These are phyloP conservation scores for Raja brachyura DNA, from an alignment of 2,113 vertebrate species.

Conservation along the genomic window DNA sequence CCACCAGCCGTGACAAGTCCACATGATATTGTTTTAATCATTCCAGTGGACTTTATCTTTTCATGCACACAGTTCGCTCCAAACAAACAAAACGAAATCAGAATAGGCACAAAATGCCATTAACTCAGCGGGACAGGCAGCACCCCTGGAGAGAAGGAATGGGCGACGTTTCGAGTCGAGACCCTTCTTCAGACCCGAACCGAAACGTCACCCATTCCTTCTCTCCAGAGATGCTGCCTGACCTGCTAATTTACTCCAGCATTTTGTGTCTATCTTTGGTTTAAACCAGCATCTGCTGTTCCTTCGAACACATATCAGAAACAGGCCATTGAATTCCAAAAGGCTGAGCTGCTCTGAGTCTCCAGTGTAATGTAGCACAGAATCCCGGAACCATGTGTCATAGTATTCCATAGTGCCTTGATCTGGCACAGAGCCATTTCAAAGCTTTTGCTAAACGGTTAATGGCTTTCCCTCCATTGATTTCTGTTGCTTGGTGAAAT, in stretches of 20 bases:
- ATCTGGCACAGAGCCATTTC: not conserved
- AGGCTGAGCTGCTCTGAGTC: not conserved
- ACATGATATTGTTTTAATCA: not conserved
- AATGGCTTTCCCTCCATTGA: not conserved
- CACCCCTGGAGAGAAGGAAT: too few relatives aligned
- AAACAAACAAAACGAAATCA: not conserved
- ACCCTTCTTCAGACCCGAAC: too few relatives aligned
- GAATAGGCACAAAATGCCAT: too few relatives aligned
- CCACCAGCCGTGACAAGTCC: not conserved
- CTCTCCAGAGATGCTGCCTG: too few relatives aligned
- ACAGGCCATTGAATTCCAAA: not conserved
- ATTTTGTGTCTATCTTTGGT: too few relatives aligned
- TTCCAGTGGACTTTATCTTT: not conserved
- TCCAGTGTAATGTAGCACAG: not conserved
- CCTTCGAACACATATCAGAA: not conserved
- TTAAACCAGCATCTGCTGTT: too few relatives aligned
- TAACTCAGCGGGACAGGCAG: too few relatives aligned
- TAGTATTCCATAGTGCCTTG: not conserved
- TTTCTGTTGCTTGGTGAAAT: conserved; percentile 1
- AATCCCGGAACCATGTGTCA: not conserved
- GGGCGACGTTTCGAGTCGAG: too few relatives aligned
- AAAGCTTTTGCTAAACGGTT: not conserved
- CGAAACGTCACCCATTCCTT: too few relatives aligned
- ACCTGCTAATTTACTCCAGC: too few relatives aligned
- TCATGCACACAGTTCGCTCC: not conserved